Base-by-base conservation (phyloP, 2,888 invertebrate species). In the Spialia ferax region DNA sequence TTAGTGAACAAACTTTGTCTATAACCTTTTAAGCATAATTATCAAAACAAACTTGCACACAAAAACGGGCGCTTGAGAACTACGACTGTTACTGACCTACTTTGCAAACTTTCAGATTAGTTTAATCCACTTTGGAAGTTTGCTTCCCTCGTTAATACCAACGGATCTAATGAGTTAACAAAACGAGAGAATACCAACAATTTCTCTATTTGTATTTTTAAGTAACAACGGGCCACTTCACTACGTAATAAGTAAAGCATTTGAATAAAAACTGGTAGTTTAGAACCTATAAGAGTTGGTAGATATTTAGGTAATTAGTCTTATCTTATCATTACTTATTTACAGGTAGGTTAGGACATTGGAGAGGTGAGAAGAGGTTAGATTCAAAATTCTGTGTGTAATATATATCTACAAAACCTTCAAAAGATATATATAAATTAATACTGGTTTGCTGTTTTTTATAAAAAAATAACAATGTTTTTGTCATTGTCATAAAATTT, bases 61-160 rank as follows among this genome's bases (percentile, higher is more conserved):
- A n/a, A 7, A 20, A 59, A 26, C 8, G 45, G 26, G 38, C 50
- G 60, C 61, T 55, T 61, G 61, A 55, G 66, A 67, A 67, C 61
- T 54, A 55, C 22, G 13, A 67, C 54, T 42, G 63, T 54, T 55
- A 67, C 26, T 69, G 74, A 71, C 74, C 73, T 63, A 73, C 72
- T 69, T 75, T 70, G 71, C 71, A 67, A 75, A 74, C 72, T 69
- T 73, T 70, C 64, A 65, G 73, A 69, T 75, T 74, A 70, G 70
- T 71, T 50, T 73, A 74, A 74, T 75, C 75, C 72, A 73, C 74
- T 74, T 74, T 70, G 72, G 62, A 56, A 67, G 70, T 75, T 71
- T 75, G 68, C 70, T 59, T 60, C 63, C 54, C 63, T 70, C 70
- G 71, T 74, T 74, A 74, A 71, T 69, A 50, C 65, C 45, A 45